Conservation (phyloP, 2,113 vertebrate genomes). For the Trematomus loennbergii region DNA sequence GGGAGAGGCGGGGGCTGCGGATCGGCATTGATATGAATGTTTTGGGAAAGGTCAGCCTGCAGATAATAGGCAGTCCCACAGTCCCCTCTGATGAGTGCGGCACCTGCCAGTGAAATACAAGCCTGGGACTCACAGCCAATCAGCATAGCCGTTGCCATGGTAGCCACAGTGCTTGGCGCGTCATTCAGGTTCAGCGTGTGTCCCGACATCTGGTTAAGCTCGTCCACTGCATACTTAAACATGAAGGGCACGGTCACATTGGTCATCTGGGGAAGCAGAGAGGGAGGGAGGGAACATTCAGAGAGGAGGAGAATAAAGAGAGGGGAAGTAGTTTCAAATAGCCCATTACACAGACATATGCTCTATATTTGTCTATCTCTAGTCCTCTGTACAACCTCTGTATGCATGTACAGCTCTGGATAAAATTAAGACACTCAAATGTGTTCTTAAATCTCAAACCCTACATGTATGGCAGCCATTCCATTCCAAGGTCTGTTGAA, state of each 20-base stretch:
- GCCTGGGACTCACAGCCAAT: constrained; percentile 94
- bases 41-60: constrained; percentile 80
- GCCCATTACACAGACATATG: constrained; percentile 40
- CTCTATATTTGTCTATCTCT: constrained; percentile 18
- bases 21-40: constrained; percentile 72
- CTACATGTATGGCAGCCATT: too few relatives aligned
- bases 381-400: constrained; percentile 9
- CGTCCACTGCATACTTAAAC: constrained; percentile 99
- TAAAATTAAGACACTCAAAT: too few relatives aligned
- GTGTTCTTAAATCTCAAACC: too few relatives aligned
- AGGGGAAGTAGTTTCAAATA: constrained; percentile 44
- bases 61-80: constrained; percentile 79
- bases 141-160: constrained; percentile 95
- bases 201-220: constrained; percentile 97
- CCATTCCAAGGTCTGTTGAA: too few relatives aligned
- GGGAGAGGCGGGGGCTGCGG: constrained; percentile 53
- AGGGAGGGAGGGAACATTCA: constrained; percentile 34
- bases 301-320: constrained; percentile 19
- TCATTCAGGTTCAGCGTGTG: constrained; percentile 93
- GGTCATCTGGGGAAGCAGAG: constrained; percentile 86
- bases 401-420: too few relatives aligned
- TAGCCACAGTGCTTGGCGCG: constrained; percentile 93
- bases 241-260: constrained; percentile 98
- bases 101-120: constrained; percentile 80
- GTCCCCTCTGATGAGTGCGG: constrained; percentile 72